phyloP scores from a whole-genome alignment of 2,797 vertebrate genomes.

The Danio kyathit region DNA sequence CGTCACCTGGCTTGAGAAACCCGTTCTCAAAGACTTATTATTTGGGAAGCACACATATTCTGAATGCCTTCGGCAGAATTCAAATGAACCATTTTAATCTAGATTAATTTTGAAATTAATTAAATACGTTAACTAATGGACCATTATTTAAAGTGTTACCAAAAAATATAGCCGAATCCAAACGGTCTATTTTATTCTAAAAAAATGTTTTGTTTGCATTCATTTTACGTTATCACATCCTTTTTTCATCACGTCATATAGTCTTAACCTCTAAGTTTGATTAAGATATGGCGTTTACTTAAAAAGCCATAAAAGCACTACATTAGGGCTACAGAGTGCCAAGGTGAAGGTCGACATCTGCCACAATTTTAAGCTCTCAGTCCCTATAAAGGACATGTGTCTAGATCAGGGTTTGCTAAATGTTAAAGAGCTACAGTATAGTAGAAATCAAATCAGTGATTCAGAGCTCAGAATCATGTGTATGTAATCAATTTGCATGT shows the following conservation, averaged over 20 bases:
- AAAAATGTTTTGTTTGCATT: not conserved
- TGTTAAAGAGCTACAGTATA: not conserved
- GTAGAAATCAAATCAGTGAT: not conserved
- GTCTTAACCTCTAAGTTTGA: not conserved
- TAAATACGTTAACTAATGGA: too few relatives aligned
- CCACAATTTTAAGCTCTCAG: not conserved
- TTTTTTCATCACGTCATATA: not conserved
- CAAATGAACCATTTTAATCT: too few relatives aligned
- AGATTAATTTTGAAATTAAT: too few relatives aligned
- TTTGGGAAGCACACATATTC: too few relatives aligned
- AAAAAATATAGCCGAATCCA: not conserved
- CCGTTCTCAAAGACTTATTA: too few relatives aligned
- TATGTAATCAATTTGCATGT: constrained; percentile 1
- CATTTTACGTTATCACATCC: not conserved
- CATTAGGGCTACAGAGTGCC: too few relatives aligned
- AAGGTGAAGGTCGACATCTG: not conserved
- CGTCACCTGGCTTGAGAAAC: too few relatives aligned
- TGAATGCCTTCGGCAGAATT: too few relatives aligned
- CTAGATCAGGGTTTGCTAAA: constrained; percentile 9
- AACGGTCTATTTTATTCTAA: not conserved
- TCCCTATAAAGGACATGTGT: not conserved
- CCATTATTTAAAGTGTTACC: too few relatives aligned
- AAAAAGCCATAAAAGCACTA: not conserved
- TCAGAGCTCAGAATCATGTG: not conserved
- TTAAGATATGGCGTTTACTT: not conserved